Base-by-base conservation (phyloP, 2,797 vertebrate species). In the Alcedo quadribrachys region DNA sequence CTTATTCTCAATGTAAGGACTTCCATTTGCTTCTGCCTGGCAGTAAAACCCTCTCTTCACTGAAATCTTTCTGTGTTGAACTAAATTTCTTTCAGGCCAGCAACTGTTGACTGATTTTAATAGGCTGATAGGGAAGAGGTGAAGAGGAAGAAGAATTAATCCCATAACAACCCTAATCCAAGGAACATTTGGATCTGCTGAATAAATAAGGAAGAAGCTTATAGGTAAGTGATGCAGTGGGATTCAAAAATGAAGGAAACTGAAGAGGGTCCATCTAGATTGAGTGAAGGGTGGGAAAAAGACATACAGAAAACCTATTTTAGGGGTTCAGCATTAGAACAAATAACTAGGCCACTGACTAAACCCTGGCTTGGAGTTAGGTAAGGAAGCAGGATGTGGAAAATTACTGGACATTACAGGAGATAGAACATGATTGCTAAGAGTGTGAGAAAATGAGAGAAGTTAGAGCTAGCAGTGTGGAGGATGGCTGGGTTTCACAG, bases 401-500 rank as follows among this genome's bases (percentile, higher is more conserved):
- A 87, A 80, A 94, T 79, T 45, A 88, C 75, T 63, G 94, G 84
- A 69, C 71, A 15, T 55, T 67, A 48, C 17, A 15, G 11, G 65
- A 84, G 45, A 51, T 69, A 76, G 22, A 78, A 81, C 45, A 16
- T 65, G 80, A 76, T 42, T 50, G 81, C 42, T 43, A 79, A 61
- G 40, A 22, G 16, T 37, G 66, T 93, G 88, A 81, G 80, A 81
- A 89, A 82, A 73, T 86, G 3, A 66, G 55, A 86, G 1, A 76
- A 90, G 75, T 90, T 66, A 30, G 74, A 76, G 53, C 18, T 11
- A 81, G 33, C 7, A 4, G 58, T 1, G 5, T 53, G 51, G 81
- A 46, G 70, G 37, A 62, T 68, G 88, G 61, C 65, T 90, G 83
- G 33, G 74, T 57, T 95, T 85, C 92, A 67, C 81, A 71, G 42